phyloP scores from a whole-genome alignment of 92 coral and sea anemone species.

The Anthopleura xanthogrammica region DNA sequence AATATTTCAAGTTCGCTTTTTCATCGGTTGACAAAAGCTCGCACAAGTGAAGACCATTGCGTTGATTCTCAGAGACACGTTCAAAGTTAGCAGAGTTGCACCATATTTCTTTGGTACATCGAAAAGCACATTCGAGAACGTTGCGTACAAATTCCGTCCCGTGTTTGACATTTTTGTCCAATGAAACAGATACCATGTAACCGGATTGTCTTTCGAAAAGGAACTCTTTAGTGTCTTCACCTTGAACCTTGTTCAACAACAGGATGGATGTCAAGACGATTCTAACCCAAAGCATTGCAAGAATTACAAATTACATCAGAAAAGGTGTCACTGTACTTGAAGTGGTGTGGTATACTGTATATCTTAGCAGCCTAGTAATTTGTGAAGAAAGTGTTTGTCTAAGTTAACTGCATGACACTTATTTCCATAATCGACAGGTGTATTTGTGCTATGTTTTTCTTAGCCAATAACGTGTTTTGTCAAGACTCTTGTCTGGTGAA shows the following conservation, averaged over 20 bases:
- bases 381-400: background rate
- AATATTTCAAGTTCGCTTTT: background rate
- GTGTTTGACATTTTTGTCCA: background rate
- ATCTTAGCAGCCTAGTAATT: background rate
- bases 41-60: background rate
- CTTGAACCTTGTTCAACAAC: background rate
- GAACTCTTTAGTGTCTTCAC: background rate
- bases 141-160: background rate
- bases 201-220: background rate
- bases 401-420: too few relatives aligned
- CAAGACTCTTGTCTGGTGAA: too few relatives aligned
- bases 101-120: background rate
- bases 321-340: background rate
- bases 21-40: conserved; percentile 4
- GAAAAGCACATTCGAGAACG: background rate
- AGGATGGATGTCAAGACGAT: background rate
- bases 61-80: background rate
- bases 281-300: background rate
- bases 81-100: background rate
- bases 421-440: too few relatives aligned
- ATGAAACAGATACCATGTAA: background rate
- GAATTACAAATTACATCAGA: background rate
- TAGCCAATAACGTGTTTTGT: too few relatives aligned
- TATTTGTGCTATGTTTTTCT: too few relatives aligned
- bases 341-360: background rate